Evolutionary conservation across 1,140 invertebrate species (phyloP).

Genomic region (Ceratina calcarata): DNA sequence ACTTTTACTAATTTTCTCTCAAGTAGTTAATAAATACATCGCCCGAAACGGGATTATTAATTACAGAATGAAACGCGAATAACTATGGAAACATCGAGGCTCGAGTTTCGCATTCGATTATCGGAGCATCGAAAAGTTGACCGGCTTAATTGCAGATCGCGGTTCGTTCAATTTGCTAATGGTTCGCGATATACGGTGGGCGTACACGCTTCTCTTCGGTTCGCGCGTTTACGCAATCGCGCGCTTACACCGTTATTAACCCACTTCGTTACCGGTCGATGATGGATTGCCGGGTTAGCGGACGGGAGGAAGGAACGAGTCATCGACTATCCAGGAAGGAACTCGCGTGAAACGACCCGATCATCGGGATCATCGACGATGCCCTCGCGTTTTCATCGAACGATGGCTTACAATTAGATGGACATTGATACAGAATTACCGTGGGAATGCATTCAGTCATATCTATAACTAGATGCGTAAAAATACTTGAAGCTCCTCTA

Average conservation of each 20-base stretch:
- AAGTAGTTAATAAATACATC: no score
- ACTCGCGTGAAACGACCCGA: conserved; percentile 33
- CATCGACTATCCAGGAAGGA: conserved; percentile 36
- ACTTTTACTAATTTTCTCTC: no score
- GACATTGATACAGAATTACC: no score
- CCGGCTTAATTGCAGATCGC: conserved; percentile 31
- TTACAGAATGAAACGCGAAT: no score
- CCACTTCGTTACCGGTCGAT: conserved; percentile 56
- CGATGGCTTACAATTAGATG: no score
- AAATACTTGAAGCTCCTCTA: no score
- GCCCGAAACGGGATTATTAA: no score
- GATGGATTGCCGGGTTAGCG: conserved; percentile 48
- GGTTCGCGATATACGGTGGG: conserved; percentile 30
- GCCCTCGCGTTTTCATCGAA: not conserved
- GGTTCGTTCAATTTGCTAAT: conserved; percentile 60
- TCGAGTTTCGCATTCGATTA: not conserved
- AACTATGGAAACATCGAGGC: no score
- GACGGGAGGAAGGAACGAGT: conserved; percentile 27
- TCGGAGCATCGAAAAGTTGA: not conserved
- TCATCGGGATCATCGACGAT: conserved; percentile 43
- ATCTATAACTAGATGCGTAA: no score
- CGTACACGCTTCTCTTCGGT: not conserved
- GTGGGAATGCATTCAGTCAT: no score
- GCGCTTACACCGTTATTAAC: conserved; percentile 55
- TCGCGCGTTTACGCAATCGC: conserved; percentile 51